These are phyloP conservation scores for Drosophila eohydei DNA, from an alignment of 2,888 invertebrate genomes.

Conservation along the genomic window DNA sequence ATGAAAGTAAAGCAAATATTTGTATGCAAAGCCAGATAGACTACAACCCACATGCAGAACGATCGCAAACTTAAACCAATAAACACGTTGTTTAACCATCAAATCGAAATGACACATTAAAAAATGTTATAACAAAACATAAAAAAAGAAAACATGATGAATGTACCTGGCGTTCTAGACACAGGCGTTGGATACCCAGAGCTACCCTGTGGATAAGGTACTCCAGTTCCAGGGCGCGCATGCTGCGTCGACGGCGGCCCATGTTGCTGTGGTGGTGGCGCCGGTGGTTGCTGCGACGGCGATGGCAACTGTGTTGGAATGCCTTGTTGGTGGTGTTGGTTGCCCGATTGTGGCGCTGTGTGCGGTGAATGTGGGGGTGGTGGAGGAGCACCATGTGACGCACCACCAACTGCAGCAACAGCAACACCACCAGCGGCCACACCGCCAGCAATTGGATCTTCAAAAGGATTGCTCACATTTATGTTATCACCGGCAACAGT, in stretches of 20 bases:
- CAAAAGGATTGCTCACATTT: conserved; percentile 94
- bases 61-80: conserved; percentile 24
- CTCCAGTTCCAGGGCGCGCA: conserved; percentile 73
- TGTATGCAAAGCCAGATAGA: conserved; percentile 20
- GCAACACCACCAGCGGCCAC: conserved; percentile 56
- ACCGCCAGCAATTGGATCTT: conserved; percentile 87
- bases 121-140: conserved; percentile 42
- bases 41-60: conserved; percentile 45
- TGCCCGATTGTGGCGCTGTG: conserved; percentile 56
- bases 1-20: not conserved
- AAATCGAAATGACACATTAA: conserved; percentile 25
- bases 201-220: conserved; percentile 84
- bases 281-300: conserved; percentile 54
- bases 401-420: conserved; percentile 45
- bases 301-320: conserved; percentile 65
- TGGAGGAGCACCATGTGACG: conserved; percentile 56
- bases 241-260: conserved; percentile 69
- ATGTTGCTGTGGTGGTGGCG: conserved; percentile 69
- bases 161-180: conserved; percentile 85
- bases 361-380: conserved; percentile 72
- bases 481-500: conserved; percentile 89
- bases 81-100: conserved; percentile 4
- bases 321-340: conserved; percentile 54
- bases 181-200: conserved; percentile 84
- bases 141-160: conserved; percentile 64